Conservation (phyloP, 2,888 invertebrate genomes). For the Pelosia muscerda region DNA sequence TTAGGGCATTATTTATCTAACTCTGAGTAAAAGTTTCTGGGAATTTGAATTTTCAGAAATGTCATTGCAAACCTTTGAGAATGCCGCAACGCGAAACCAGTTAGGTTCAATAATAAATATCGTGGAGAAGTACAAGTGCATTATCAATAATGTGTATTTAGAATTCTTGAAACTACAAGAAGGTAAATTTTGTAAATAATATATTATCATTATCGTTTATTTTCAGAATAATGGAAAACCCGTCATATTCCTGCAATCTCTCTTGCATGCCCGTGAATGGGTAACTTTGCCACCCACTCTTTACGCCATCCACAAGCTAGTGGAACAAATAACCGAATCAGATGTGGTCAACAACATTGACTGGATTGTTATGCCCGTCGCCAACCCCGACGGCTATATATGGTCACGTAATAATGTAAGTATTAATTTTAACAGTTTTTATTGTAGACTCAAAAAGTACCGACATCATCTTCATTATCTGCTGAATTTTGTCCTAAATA, state of each 20-base stretch:
- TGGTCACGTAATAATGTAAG: slow-evolving; percentile 83
- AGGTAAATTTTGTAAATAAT: not conserved
- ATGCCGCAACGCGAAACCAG: too few species aligned
- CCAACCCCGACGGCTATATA: slow-evolving; percentile 91
- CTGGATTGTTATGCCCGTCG: slow-evolving; percentile 89
- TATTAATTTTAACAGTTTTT: not conserved
- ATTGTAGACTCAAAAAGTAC: not conserved
- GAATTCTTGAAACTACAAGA: too few species aligned
- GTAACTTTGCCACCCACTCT: slow-evolving; percentile 88
- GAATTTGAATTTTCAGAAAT: too few species aligned
- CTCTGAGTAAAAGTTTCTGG: too few species aligned
- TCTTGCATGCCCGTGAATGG: slow-evolving; percentile 90
- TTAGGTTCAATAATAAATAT: too few species aligned
- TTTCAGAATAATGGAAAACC: slow-evolving; percentile 80
- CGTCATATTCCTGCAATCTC: slow-evolving; percentile 86
- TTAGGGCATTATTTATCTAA: too few species aligned
- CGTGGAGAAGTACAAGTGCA: too few species aligned
- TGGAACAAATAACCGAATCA: slow-evolving; percentile 84
- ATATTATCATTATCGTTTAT: not conserved
- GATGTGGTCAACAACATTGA: slow-evolving; percentile 87
- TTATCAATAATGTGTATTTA: too few species aligned
- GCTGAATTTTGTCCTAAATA: too few species aligned
- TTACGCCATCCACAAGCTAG: slow-evolving; percentile 89
- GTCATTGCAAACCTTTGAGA: too few species aligned
- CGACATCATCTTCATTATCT: not conserved